These are phyloP conservation scores for Pipistrellus pipistrellus DNA, from an alignment of 2,797 vertebrate genomes.

Conservation along the genomic window DNA sequence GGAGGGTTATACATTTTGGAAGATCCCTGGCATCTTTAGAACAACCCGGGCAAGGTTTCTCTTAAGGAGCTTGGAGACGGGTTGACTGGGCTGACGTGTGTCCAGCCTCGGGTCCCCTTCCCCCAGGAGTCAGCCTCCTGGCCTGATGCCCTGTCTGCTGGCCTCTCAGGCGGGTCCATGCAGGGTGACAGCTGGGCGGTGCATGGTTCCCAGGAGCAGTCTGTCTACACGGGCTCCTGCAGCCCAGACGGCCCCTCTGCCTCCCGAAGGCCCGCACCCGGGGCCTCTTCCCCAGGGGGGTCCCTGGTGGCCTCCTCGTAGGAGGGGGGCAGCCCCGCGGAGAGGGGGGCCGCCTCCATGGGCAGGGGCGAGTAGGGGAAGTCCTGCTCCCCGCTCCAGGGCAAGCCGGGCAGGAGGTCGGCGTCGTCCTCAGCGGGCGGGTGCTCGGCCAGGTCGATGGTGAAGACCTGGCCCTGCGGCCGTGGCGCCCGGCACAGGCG, in stretches of 20 bases:
- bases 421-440: slow-evolving; percentile 67
- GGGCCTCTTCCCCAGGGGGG: slow-evolving; percentile 84
- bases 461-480: slow-evolving; percentile 86
- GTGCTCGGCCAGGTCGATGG: slow-evolving; percentile 85
- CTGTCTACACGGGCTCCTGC: not conserved
- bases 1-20: not conserved
- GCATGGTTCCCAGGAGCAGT: no score
- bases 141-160: not conserved
- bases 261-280: slow-evolving; percentile 84
- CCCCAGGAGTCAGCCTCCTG: not conserved
- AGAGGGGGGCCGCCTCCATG: slow-evolving; percentile 85
- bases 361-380: slow-evolving; percentile 86
- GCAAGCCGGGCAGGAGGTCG: slow-evolving; percentile 81
- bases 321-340: slow-evolving; percentile 90
- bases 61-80: not conserved
- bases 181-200: not conserved
- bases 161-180: not conserved
- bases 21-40: not conserved
- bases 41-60: not conserved
- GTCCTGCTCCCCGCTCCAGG: slow-evolving; percentile 84
- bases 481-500: slow-evolving; percentile 82
- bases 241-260: slow-evolving; percentile 26
- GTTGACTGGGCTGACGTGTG: not conserved
- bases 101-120: not conserved
- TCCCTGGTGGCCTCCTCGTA: slow-evolving; percentile 94